Evolutionary conservation across 2,797 vertebrate genomes (phyloP), one percentile per base, ranked within the genome.

Genomic region (Lacerta agilis): DNA sequence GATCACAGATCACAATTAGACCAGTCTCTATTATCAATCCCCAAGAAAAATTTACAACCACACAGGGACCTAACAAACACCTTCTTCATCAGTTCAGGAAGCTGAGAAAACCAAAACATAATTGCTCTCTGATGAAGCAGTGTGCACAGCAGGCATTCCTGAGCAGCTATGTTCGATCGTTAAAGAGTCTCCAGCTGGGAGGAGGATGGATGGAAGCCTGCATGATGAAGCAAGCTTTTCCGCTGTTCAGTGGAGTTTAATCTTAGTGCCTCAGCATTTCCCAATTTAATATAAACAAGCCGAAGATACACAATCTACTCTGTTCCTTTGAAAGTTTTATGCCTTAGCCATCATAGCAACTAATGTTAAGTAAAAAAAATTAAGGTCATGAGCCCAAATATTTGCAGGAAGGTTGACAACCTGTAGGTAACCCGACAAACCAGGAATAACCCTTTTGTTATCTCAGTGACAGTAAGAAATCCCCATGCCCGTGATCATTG

Each of bases 41-140:
- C 77, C 79, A 79, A 76, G 10, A 77, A 81, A 76, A 29, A 49
- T 92, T 67, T 80, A 29, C 38, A 49, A 77, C 73, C 43, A 84
- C 36, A 36, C 10, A 73, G 71, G 88, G 76, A 77, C 66, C 69
- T 71, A 87, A 49, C 33, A 82, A 79, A 79, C 0, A 0, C 83
- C 88, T 92, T 81, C 61, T 80, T 85, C 87, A 85, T 80, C 67
- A 23, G 71, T 67, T 88, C 80, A 90, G 79, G 85, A 89, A 91
- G 71, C 77, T 27, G 27, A 89, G 33, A n/a, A 89, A 67, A 92
- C 23, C 11, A 93, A 85, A 80, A 91, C 55, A 36, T 27, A 88
- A 92, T 75, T 88, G 83, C 38, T 55, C n/a, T 85, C 80, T 75
- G 84, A 85, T 82, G 80, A 8, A 82, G 36, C 80, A 58, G 5